Evolutionary conservation across 2,888 invertebrate genomes (phyloP).

Genomic region (Zele albiditarsus): DNA sequence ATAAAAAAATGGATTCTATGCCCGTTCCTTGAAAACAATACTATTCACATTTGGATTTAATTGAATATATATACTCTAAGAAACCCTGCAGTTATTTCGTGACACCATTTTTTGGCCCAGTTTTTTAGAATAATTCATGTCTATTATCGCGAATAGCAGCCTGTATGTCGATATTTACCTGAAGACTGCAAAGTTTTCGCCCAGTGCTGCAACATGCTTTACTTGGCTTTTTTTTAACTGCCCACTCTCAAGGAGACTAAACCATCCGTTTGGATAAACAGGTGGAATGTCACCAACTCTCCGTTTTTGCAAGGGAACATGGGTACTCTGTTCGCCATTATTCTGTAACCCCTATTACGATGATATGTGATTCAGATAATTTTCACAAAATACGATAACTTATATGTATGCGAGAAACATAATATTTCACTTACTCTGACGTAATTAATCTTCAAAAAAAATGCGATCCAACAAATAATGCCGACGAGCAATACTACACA

Average conservation of each 20-base stretch:
- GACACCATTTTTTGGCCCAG: too few relatives aligned
- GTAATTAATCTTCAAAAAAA: slow-evolving; percentile 66
- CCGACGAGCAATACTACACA: slow-evolving; percentile 50
- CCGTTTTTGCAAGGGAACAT: slow-evolving; percentile 62
- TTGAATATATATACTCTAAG: too few relatives aligned
- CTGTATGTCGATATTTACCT: slow-evolving; percentile 59
- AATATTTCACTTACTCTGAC: slow-evolving; percentile 58
- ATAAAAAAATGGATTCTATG: too few relatives aligned
- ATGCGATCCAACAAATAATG: slow-evolving; percentile 58
- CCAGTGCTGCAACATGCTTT: slow-evolving; percentile 79
- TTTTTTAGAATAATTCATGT: neutral
- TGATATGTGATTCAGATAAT: neutral
- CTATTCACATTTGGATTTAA: too few relatives aligned
- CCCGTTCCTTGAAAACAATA: too few relatives aligned
- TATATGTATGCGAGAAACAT: slow-evolving; percentile 10
- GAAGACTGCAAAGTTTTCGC: slow-evolving; percentile 73
- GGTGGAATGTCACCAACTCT: slow-evolving; percentile 83
- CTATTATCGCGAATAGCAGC: slow-evolving; percentile 72
- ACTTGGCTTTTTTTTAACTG: slow-evolving; percentile 76
- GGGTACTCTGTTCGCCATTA: slow-evolving; percentile 9
- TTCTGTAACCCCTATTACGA: neutral
- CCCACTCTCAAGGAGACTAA: slow-evolving; percentile 82
- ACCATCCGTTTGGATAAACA: slow-evolving; percentile 94
- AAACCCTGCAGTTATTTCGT: too few relatives aligned
- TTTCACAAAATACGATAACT: neutral